Evolutionary conservation across 2,797 vertebrate species (phyloP).

Genomic region (Platyrinchus mystaceus): DNA sequence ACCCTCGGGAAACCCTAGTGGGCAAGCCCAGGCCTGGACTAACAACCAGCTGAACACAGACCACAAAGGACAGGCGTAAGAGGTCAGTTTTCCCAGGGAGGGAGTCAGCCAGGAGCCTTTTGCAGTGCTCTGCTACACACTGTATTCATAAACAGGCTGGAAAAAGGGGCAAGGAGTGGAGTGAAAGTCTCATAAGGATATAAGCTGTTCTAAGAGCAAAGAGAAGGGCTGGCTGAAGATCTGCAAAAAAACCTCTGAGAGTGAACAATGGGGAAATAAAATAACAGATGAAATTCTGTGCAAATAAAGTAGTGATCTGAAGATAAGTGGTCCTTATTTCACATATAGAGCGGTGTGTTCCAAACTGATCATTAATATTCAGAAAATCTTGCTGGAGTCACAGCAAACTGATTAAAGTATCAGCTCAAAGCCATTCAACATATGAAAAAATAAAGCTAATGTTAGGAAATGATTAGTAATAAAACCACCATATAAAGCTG

Average conservation of each 20-base stretch:
- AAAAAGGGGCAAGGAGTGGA: neutral
- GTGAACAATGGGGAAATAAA: neutral
- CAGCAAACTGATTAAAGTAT: neutral
- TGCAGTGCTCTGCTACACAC: neutral
- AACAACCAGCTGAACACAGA: neutral
- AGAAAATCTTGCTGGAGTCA: neutral
- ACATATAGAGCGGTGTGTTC: neutral
- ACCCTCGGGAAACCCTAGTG: fast-evolving
- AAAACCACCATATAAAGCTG: neutral
- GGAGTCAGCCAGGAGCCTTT: neutral
- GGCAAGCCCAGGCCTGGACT: neutral
- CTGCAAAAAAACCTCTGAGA: neutral
- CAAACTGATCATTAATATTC: neutral
- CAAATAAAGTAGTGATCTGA: neutral
- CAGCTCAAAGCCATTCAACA: neutral
- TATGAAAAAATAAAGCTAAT: neutral
- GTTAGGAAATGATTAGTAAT: neutral
- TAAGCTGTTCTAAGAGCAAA: neutral
- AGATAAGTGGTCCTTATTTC: neutral
- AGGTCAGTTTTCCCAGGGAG: neutral
- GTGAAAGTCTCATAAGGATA: neutral
- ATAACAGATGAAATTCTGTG: neutral
- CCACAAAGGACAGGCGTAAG: neutral
- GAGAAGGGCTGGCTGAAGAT: neutral
- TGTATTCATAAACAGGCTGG: neutral